phyloP scores from a whole-genome alignment of 2,797 vertebrate species.

The Sibirionetta formosa region DNA sequence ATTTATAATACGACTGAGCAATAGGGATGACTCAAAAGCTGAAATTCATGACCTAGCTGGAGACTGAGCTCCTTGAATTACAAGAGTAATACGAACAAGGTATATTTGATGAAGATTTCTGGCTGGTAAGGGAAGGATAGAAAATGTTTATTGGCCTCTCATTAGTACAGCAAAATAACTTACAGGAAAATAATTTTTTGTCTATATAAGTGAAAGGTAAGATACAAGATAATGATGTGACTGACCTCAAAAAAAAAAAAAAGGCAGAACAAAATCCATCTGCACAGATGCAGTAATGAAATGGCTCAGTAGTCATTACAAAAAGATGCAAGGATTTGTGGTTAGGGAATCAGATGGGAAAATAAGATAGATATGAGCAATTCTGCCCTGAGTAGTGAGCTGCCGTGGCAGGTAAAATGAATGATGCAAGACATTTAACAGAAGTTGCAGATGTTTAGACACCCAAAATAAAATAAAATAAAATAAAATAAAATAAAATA shows the following conservation, averaged over 20 bases:
- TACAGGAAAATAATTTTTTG: background rate
- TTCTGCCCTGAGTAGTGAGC: background rate
- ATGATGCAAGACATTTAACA: background rate
- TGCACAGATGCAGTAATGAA: background rate
- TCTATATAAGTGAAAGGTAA: background rate
- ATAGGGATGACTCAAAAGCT: background rate
- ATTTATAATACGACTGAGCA: background rate
- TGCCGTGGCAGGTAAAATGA: background rate
- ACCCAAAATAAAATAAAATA: no score
- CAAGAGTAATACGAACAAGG: background rate
- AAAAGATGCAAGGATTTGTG: background rate
- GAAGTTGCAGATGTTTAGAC: background rate
- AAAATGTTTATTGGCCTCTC: background rate
- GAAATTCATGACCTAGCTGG: background rate
- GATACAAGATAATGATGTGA: background rate
- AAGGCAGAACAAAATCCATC: background rate
- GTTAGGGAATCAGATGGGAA: background rate
- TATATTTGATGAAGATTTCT: background rate
- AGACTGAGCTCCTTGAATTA: background rate
- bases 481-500: no score
- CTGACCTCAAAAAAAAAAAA: fast-evolving
- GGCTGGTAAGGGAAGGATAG: background rate
- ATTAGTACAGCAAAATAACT: background rate
- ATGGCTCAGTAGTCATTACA: background rate
- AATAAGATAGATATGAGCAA: background rate